phyloP scores from a whole-genome alignment of 2,888 invertebrate genomes.

The Lymantria dispar region DNA sequence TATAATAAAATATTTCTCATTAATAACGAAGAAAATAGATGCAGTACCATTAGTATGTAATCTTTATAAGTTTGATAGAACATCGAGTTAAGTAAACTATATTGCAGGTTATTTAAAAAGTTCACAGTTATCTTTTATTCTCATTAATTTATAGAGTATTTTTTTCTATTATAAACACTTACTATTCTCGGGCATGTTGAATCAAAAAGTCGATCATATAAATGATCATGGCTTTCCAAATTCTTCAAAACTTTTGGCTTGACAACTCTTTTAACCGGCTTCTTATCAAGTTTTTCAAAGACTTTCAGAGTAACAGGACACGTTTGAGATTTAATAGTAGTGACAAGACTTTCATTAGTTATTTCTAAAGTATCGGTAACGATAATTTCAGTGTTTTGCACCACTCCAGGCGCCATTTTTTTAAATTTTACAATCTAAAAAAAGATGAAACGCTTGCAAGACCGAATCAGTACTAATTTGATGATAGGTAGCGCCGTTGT shows the following conservation, averaged over 20 bases:
- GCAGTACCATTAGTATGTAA: too few relatives aligned
- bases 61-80: too few relatives aligned
- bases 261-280: conserved; percentile 48
- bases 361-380: conserved; percentile 43
- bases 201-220: conserved; percentile 70
- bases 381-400: conserved; percentile 54
- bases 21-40: too few relatives aligned
- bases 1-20: too few relatives aligned
- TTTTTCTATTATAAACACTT: conserved; percentile 35
- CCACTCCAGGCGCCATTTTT: conserved; percentile 68
- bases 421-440: conserved; percentile 7
- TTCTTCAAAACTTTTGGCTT: conserved; percentile 71
- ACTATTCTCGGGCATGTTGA: conserved; percentile 64
- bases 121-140: not conserved
- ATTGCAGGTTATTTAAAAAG: not conserved
- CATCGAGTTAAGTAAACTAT: too few relatives aligned
- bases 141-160: not conserved
- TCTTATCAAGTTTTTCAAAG: conserved; percentile 33
- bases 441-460: conserved; percentile 44
- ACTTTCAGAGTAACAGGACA: conserved; percentile 43
- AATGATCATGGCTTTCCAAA: conserved; percentile 54
- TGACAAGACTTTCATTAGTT: conserved; percentile 31
- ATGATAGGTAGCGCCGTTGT: conserved; percentile 46
- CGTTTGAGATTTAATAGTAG: conserved; percentile 39
- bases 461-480: conserved; percentile 58